Base-by-base conservation (phyloP, 2,113 vertebrate species). In the Malurus elegans region DNA sequence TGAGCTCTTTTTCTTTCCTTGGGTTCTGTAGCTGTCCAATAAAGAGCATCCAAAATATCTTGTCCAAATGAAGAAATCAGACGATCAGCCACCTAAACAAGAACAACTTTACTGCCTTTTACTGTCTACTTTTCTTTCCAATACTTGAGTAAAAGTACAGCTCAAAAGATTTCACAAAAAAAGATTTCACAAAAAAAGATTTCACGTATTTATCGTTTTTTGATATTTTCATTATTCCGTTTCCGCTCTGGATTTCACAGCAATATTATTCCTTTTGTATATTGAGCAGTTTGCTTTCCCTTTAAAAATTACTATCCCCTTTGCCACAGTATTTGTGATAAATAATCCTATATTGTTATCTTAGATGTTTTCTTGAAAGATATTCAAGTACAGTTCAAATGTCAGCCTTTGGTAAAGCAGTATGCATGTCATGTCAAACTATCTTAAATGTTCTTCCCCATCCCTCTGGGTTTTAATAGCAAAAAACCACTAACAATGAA, bases 51-150 rank as follows among this genome's bases (percentile, higher is more conserved):
- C 96, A 99, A 97, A 96, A 99, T 99, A 89, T 99, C 99, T 97
- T 99, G 99, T 58, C 99, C 99, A 92, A 99, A 99, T 23, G 99
- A 99, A 32, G 99, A 99, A 98, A 99, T 99, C 51, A 99, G 98
- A 45, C 99, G 99, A 96, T 99, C 99, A 40, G 99, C 99, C 79
- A 99, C 99, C 99, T 99, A 75, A 74, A 92, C 16, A 94, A 69
- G 81, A 79, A 94, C 5, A 88, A 61, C 10, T 54, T 94, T 93
- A 97, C 42, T 80, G 65, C 34, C 61, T 95, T 82, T 61, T 21
- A 53, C 57, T 65, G 48, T 10, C 24, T 44, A 32, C 32, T 79
- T 92, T 92, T 51, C 36, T 84, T 40, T 73, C 29, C 5, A 6
- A 38, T 18, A 75, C 6, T 20, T 61, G 18, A 66, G 69, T 34